Percentiles rank a stretch among this genome's conserved stretches.
Evolutionary conservation across 2,888 invertebrate species (phyloP).

Genomic region (Acanthosepion esculentum): DNA sequence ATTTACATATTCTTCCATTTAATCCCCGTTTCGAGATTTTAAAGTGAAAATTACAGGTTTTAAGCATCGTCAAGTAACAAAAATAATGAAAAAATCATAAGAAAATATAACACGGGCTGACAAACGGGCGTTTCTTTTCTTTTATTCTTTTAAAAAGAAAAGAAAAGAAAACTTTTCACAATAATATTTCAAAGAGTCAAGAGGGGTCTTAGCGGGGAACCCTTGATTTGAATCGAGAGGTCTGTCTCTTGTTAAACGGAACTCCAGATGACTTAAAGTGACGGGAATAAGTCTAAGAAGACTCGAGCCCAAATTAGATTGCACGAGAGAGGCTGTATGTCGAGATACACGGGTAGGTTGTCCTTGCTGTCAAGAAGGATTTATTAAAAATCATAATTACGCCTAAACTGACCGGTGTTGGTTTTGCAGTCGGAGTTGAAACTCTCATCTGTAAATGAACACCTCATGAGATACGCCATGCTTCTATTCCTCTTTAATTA

Average conservation of each 20-base stretch:
- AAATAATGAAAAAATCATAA: not conserved
- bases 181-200: not conserved
- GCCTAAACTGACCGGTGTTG: not conserved
- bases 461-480: not conserved
- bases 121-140: not conserved
- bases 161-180: not conserved
- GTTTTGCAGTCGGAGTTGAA: not conserved
- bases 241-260: not conserved
- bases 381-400: not conserved
- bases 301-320: not conserved
- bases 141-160: not conserved
- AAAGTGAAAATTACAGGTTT: not conserved
- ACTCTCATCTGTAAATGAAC: not conserved
- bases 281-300: not conserved
- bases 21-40: not conserved
- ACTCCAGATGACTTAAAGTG: not conserved
- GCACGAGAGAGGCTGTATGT: not conserved
- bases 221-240: not conserved
- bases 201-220: not conserved
- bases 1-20: not conserved
- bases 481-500: not conserved
- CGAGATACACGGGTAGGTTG: not conserved
- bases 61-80: not conserved
- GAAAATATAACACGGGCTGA: not conserved
- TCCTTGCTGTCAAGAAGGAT: not conserved